Conservation (phyloP, 92 coral and sea anemone species). For the Epizoanthus fatuus region DNA sequence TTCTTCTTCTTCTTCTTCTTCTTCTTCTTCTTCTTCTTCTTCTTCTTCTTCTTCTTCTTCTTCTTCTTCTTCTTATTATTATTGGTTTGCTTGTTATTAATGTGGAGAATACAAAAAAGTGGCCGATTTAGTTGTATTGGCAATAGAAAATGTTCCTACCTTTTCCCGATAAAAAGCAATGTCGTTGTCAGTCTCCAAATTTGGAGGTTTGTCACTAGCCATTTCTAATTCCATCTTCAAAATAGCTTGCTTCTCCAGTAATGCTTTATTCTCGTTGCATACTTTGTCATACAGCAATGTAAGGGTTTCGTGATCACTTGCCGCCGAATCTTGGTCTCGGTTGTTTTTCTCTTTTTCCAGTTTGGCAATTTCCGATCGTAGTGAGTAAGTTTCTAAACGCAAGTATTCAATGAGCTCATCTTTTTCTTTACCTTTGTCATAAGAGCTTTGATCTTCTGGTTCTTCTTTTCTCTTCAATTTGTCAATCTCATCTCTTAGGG, state of each 20-base stretch:
- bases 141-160: background rate
- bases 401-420: slow-evolving; percentile 37
- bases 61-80: too few relatives aligned
- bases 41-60: too few relatives aligned
- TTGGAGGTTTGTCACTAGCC: background rate
- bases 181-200: background rate
- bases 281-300: background rate
- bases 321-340: background rate
- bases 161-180: background rate
- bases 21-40: too few relatives aligned
- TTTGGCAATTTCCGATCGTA: slow-evolving; percentile 22
- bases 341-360: background rate
- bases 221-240: slow-evolving; percentile 22
- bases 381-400: slow-evolving; percentile 24
- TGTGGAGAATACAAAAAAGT: too few relatives aligned
- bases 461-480: background rate
- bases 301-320: background rate
- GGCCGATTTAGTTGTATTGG: too few relatives aligned
- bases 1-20: too few relatives aligned
- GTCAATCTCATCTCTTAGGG: slow-evolving; percentile 25
- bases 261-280: slow-evolving; percentile 1
- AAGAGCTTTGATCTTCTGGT: slow-evolving; percentile 2
- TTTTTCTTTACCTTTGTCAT: slow-evolving; percentile 29
- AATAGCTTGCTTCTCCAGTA: slow-evolving; percentile 23
- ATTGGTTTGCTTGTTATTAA: too few relatives aligned